Evolutionary conservation across 1,140 invertebrate species (phyloP).

Genomic region (Plectrocnemia conspersa): DNA sequence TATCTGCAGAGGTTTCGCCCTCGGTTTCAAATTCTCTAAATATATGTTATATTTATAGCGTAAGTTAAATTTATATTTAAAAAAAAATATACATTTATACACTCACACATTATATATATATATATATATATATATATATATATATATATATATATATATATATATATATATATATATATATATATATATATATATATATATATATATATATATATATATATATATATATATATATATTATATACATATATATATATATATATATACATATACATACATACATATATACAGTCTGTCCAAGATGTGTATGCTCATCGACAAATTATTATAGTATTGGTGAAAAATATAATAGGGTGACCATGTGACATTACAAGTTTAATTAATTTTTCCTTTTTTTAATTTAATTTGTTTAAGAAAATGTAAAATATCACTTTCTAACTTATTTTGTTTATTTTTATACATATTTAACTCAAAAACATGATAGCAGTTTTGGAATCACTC

Average conservation of each 20-base stretch:
- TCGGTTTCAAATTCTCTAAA: too few species aligned
- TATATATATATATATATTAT: constrained; percentile 11
- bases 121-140: constrained; percentile 17
- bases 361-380: background rate
- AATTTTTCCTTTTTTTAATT: background rate
- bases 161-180: constrained; percentile 6
- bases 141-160: background rate
- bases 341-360: constrained; percentile 12
- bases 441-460: too few species aligned
- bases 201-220: constrained; percentile 7
- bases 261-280: constrained; percentile 14
- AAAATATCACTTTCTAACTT: too few species aligned
- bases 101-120: background rate
- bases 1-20: too few species aligned
- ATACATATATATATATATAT: constrained; percentile 13
- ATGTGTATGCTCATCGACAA: background rate
- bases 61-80: constrained; percentile 11
- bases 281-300: constrained; percentile 1
- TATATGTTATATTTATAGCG: constrained; percentile 16
- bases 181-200: constrained; percentile 14
- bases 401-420: too few species aligned
- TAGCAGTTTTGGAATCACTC: too few species aligned
- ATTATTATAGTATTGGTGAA: background rate
- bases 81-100: constrained; percentile 5
- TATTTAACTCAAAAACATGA: too few species aligned